Conservation (phyloP, 2,113 vertebrate species). For the Herpetotheres cachinnans region DNA sequence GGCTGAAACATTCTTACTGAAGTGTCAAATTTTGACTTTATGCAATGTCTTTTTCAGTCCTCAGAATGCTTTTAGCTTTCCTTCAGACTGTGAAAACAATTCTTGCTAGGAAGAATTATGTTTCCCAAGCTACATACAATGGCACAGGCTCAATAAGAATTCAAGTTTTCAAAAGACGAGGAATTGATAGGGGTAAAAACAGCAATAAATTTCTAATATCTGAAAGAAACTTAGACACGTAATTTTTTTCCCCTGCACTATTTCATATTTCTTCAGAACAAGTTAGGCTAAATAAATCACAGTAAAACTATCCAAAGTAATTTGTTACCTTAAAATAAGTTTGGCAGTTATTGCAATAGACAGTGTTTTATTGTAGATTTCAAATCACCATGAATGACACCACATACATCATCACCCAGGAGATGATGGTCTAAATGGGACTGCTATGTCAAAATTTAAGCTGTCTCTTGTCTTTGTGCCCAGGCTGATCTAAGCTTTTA, state of each 20-base stretch:
- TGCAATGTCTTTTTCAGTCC: constrained; percentile 43
- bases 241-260: background rate
- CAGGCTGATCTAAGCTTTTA: constrained; percentile 37
- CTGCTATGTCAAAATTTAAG: constrained; percentile 35
- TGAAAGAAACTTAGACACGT: constrained; percentile 16
- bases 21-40: constrained; percentile 52
- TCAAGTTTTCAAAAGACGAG: constrained; percentile 13
- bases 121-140: constrained; percentile 19
- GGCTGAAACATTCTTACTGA: constrained; percentile 38
- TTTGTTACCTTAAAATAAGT: constrained; percentile 62
- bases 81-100: constrained; percentile 41
- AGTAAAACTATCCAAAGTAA: constrained; percentile 10
- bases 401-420: constrained; percentile 24
- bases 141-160: constrained; percentile 15
- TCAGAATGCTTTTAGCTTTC: constrained; percentile 47
- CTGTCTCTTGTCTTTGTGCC: constrained; percentile 15
- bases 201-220: constrained; percentile 51
- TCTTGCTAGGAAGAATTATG: constrained; percentile 41
- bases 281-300: constrained; percentile 51
- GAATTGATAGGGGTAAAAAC: constrained; percentile 30
- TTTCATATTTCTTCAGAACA: constrained; percentile 37
- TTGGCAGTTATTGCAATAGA: constrained; percentile 49
- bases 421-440: constrained; percentile 45
- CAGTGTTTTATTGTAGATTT: constrained; percentile 54
- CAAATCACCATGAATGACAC: constrained; percentile 57